Evolutionary conservation across 2,888 invertebrate species (phyloP).

Genomic region (Hedya salicella): DNA sequence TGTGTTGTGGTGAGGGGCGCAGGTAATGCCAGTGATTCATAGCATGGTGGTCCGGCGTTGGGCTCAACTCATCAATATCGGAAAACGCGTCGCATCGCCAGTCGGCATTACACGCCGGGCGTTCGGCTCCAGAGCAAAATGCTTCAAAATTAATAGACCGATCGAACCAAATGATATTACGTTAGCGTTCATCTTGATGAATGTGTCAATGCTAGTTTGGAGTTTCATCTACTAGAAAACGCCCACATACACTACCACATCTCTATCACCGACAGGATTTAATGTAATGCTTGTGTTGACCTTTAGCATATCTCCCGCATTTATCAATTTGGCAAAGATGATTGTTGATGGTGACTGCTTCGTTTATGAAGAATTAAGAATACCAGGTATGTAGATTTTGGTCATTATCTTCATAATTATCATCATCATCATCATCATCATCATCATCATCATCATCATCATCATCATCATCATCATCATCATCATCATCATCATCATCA

Average conservation of each 20-base stretch:
- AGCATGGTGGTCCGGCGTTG: conserved; percentile 58
- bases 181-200: conserved; percentile 21
- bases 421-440: too few species aligned
- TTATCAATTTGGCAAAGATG: too few species aligned
- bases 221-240: neutral
- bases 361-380: too few species aligned
- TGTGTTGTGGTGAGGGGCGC: conserved; percentile 47
- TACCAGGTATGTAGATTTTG: too few species aligned
- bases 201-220: conserved; percentile 7
- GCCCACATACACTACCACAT: neutral
- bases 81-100: conserved; percentile 60
- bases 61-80: conserved; percentile 72
- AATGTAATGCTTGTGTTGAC: too few species aligned
- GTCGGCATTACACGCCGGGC: conserved; percentile 31
- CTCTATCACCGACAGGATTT: too few species aligned
- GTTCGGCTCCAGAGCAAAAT: conserved; percentile 17
- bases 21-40: conserved; percentile 74
- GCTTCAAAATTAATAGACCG: conserved; percentile 25
- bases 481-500: too few species aligned
- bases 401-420: too few species aligned
- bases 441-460: too few species aligned
- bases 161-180: conserved; percentile 12
- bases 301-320: too few species aligned
- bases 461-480: too few species aligned
- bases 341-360: too few species aligned